A percentile compares a stretch with the other conserved stretches of the same genome.
Evolutionary conservation across 2,797 vertebrate genomes (phyloP).

Genomic region (Crax fasciolata): DNA sequence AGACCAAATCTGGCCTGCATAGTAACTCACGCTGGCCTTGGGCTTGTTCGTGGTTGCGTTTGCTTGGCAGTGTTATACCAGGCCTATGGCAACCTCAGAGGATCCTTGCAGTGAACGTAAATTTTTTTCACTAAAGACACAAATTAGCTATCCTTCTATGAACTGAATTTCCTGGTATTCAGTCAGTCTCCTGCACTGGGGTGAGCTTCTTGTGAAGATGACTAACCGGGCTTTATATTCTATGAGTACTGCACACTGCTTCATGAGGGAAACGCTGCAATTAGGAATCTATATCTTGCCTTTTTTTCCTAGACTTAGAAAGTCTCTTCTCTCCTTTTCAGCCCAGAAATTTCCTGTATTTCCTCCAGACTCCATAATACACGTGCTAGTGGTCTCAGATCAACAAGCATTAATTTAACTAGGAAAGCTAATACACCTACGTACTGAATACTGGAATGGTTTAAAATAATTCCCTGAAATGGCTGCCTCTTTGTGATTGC

Average conservation of each 20-base stretch:
- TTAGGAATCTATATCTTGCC: neutral
- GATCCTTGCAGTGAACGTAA: neutral
- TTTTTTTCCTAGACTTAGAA: neutral
- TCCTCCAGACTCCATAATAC: slow-evolving; percentile 1
- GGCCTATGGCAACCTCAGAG: neutral
- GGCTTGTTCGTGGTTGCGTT: neutral
- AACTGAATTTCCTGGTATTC: neutral
- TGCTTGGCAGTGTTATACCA: neutral
- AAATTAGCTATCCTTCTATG: neutral
- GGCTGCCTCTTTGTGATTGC: slow-evolving; percentile 17
- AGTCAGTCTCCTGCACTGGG: neutral
- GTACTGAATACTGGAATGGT: slow-evolving; percentile 17
- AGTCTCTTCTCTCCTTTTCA: neutral
- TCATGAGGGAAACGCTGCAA: neutral
- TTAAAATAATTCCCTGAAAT: slow-evolving; percentile 14
- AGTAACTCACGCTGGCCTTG: neutral
- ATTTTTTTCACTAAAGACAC: neutral
- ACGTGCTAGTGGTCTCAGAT: neutral
- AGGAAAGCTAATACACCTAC: slow-evolving; percentile 16
- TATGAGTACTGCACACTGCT: neutral
- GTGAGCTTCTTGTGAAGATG: neutral
- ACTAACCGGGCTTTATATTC: neutral
- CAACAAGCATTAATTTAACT: slow-evolving; percentile 48
- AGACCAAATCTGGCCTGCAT: neutral
- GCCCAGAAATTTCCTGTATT: neutral